Evolutionary conservation across 2,113 vertebrate species (phyloP), one percentile per base, ranked within the genome.

Genomic region (Pseudopipra pipra): DNA sequence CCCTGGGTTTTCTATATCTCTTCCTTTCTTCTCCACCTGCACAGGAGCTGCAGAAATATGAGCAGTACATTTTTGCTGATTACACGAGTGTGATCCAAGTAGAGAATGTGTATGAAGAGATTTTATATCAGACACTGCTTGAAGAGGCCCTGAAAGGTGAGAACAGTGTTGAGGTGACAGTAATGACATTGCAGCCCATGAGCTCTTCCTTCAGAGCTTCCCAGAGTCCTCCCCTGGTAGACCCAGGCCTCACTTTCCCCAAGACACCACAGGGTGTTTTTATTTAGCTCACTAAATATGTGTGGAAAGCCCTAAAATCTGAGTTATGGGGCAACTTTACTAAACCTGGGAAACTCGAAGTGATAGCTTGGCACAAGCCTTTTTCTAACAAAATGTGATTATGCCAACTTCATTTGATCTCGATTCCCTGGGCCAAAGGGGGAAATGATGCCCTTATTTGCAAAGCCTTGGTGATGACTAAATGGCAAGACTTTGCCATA

Each of bases 41-140:
- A 51, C 96, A 99, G 99, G 98, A 99, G 86, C 98, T 99, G 59
- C 98, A 98, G 94, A 97, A 94, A 61, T 98, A 98, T 0, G 98
- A 99, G 67, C 98, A 99, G 95, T 98, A 89, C 91, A 98, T 99
- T 95, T 97, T 98, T 68, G 93, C 98, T 4, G 99, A 99, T 75
- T 98, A 99, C 85, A 94, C 97, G 33, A 98, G 96, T 12, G 98
- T 99, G 95, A 98, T 99, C 90, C 98, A 99, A 8, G 98, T 99
- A 19, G 98, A 99, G 93, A 99, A 99, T 3, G 98, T 99, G 37
- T 99, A 99, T 6, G 99, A 99, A 90, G 98, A 98, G 91, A 98
- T 99, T 97, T 97, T 99, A 14, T 90, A 98, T 89, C 97, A 98
- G 81, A 98, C 67, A 3, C 97, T 99, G 92, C 98, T 99, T 49